Conservation (phyloP, 2,888 invertebrate species). For the Nephrotoma flavescens region DNA sequence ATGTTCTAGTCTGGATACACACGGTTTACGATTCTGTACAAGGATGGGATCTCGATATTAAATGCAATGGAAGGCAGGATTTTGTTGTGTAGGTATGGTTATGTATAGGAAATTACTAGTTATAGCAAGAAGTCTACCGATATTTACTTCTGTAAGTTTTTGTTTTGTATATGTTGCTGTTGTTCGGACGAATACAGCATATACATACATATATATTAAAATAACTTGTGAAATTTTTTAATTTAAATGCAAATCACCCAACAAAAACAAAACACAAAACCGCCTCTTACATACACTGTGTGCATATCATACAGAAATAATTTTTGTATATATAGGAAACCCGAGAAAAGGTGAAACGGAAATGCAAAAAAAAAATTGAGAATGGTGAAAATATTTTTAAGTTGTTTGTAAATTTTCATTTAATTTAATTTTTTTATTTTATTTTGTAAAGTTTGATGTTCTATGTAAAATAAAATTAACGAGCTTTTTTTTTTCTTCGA, state of each 20-base stretch:
- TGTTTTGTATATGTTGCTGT: background rate
- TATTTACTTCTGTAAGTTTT: background rate
- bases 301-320: background rate
- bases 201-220: background rate
- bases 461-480: background rate
- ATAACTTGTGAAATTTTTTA: background rate
- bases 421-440: background rate
- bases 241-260: background rate
- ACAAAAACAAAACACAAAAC: background rate
- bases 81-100: background rate
- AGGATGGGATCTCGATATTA: background rate
- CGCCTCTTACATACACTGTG: background rate
- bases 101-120: background rate
- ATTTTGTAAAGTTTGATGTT: background rate
- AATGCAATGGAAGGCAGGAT: background rate
- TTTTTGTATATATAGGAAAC: background rate
- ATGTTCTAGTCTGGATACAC: background rate
- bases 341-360: background rate
- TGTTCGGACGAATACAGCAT: background rate
- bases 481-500: background rate
- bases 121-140: background rate
- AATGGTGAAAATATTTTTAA: background rate
- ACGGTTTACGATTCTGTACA: background rate
- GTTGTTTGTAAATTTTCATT: background rate
- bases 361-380: background rate